A percentile compares a stretch with the other conserved stretches of the same genome.
phyloP scores from a whole-genome alignment of 2,113 vertebrate genomes.

The Lagopus muta region DNA sequence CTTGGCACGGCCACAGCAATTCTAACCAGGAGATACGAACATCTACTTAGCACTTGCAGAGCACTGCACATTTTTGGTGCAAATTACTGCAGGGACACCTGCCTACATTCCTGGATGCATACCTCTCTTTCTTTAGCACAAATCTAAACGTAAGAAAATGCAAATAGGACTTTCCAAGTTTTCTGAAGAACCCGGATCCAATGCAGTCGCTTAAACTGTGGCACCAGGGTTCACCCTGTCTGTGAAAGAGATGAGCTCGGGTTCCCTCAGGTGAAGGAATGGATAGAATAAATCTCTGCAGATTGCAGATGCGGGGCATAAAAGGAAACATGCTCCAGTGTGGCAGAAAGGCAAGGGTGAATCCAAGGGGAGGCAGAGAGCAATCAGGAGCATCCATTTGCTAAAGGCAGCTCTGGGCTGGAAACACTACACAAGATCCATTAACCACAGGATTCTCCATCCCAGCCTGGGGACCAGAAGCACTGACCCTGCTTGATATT shows the following conservation, averaged over 20 bases:
- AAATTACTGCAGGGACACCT: not conserved
- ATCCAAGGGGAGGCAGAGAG: not conserved
- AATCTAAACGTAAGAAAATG: not conserved
- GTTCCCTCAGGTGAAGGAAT: not conserved
- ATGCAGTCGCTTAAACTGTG: not conserved
- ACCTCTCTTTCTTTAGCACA: rapidly evolving
- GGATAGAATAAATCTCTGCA: not conserved
- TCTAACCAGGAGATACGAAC: not conserved
- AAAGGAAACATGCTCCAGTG: not conserved
- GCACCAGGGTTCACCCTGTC: not conserved
- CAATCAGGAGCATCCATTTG: not conserved
- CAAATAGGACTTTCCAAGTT: not conserved
- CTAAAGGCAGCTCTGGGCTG: not conserved
- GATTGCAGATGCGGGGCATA: rapidly evolving
- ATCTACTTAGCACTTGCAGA: not conserved
- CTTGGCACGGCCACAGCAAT: not conserved
- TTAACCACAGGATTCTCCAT: not conserved
- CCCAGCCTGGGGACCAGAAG: not conserved
- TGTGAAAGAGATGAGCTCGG: not conserved
- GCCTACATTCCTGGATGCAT: rapidly evolving
- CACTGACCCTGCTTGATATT: not conserved
- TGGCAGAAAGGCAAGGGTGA: not conserved
- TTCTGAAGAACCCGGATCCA: not conserved
- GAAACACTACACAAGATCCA: not conserved
- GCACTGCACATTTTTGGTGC: not conserved